Base-by-base conservation (phyloP, 2,797 vertebrate genomes). In the Macrochelys suwanniensis region DNA sequence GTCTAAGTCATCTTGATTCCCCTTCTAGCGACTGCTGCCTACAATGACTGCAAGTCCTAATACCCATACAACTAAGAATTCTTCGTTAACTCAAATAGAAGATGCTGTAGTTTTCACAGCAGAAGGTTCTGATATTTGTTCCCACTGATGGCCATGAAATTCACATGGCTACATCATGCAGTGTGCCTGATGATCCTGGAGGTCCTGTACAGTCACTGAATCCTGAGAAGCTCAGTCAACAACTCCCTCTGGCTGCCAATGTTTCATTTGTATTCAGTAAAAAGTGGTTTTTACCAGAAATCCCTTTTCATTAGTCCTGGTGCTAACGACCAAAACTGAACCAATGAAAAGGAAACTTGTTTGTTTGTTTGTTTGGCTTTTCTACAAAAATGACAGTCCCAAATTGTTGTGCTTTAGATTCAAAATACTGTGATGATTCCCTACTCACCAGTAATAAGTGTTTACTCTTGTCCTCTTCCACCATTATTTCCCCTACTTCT, bases 201-300 rank as follows among this genome's bases (percentile, higher is more conserved):
- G 81, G 71, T 86, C 42, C 23, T 21, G 4, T 26, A 76, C 49
- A 86, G 45, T 19, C 37, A 59, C 31, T 65, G 61, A 59, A 37
- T 94, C 76, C 76, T 90, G 80, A 94, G 71, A 95, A 92, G 23
- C 5, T 95, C 45, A 54, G n/a, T 19, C 79, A 45, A 42, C 51
- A 31, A 23, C 78, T 51, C 33, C 89, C 78, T 90, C 88, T 85
- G 79, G 25, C 51, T 68, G 71, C 23, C 71, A 76, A 15, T 45
- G 42, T 45, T 76, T 83, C 4, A 51, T 88, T 92, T 88, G 80
- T 76, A 85, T 25, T 80, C 50, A 57, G 16, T 17, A 33, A 25
- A 65, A 93, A 92, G 49, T 54, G 1, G 2, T 90, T 94, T 94
- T 45, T 47, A 50, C 51, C 13, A 92, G 26, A 11, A 56, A 81